Evolutionary conservation across 2,888 invertebrate genomes (phyloP).

Genomic region (Uropetala carovei): DNA sequence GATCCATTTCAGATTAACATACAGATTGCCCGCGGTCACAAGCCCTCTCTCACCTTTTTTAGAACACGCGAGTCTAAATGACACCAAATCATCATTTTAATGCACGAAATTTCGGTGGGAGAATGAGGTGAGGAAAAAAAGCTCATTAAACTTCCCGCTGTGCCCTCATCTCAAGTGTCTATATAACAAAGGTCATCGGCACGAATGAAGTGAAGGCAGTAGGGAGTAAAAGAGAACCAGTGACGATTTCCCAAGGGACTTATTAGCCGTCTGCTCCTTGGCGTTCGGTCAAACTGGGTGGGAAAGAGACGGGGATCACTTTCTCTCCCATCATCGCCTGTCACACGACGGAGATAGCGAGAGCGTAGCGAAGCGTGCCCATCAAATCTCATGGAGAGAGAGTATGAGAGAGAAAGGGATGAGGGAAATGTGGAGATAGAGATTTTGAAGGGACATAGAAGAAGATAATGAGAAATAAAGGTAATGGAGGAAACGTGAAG

Average conservation of each 20-base stretch:
- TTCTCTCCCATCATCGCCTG: constrained; percentile 58
- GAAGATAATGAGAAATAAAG: neutral
- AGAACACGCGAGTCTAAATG: neutral
- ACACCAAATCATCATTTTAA: neutral
- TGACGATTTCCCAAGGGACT: neutral
- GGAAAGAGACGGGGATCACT: constrained; percentile 29
- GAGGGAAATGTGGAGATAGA: neutral
- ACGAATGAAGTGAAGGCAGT: neutral
- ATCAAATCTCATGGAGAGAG: constrained; percentile 13
- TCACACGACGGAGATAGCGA: constrained; percentile 41
- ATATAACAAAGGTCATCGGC: neutral
- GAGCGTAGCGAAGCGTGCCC: neutral
- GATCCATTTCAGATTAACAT: no score
- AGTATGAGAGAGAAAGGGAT: neutral
- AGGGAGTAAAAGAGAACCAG: neutral
- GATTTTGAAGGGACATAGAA: neutral
- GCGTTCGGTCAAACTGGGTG: neutral
- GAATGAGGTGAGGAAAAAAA: neutral
- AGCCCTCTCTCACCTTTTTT: no score
- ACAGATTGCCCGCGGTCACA: no score
- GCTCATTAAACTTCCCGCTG: neutral
- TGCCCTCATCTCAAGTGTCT: neutral
- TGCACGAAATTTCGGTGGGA: neutral
- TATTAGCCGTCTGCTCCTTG: neutral
- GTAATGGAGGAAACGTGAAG: neutral